These are phyloP conservation scores for Epirrhoe alternata DNA, from an alignment of 2,888 invertebrate genomes.

Conservation along the genomic window DNA sequence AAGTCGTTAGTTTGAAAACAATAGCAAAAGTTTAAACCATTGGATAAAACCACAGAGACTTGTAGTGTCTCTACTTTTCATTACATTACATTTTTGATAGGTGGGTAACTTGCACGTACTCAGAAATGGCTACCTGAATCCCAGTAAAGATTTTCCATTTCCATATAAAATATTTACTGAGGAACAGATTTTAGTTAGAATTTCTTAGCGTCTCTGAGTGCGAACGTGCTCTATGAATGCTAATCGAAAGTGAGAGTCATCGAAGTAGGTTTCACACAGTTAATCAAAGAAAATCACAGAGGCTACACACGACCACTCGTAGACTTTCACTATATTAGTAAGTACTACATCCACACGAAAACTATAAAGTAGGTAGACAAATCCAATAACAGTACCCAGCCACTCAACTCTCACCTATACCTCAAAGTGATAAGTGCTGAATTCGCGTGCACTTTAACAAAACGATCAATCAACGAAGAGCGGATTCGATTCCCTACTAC, in stretches of 20 bases:
- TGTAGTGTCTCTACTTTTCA: too few relatives aligned
- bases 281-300: not conserved
- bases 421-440: conserved; percentile 9
- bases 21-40: not conserved
- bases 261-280: too few relatives aligned
- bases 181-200: too few relatives aligned
- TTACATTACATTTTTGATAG: too few relatives aligned
- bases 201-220: too few relatives aligned
- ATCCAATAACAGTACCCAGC: conserved; percentile 8
- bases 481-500: conserved; percentile 32
- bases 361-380: conserved; percentile 7
- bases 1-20: not conserved
- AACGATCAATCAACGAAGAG: conserved; percentile 30
- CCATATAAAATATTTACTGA: too few relatives aligned
- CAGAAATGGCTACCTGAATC: too few relatives aligned
- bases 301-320: not conserved
- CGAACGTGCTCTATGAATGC: too few relatives aligned
- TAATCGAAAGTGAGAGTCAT: too few relatives aligned
- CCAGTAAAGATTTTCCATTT: too few relatives aligned
- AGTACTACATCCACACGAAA: conserved; percentile 3
- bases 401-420: conserved; percentile 7
- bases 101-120: too few relatives aligned
- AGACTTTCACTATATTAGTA: not conserved
- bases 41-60: too few relatives aligned
- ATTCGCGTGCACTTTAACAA: conserved; percentile 6